Percentiles rank a stretch among this genome's conserved stretches.
Evolutionary conservation across 1,140 invertebrate genomes (phyloP).

Genomic region (Dendroctonus ponderosae): DNA sequence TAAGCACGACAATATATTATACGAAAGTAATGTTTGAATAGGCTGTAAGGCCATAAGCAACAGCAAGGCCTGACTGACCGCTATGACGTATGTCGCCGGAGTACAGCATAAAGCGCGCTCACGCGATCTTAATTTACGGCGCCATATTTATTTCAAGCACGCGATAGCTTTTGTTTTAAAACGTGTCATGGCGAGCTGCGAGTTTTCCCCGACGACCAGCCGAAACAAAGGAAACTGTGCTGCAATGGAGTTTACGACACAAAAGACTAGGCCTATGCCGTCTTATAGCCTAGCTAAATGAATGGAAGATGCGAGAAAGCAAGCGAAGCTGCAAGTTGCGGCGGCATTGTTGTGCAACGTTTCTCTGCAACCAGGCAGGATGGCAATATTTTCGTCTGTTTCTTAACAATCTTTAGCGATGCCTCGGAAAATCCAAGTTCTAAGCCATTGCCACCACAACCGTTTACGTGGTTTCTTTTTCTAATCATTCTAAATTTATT

Average conservation of each 20-base stretch:
- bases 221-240: slow-evolving; percentile 31
- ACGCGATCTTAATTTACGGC: slow-evolving; percentile 50
- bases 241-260: slow-evolving; percentile 22
- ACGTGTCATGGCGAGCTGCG: slow-evolving; percentile 48
- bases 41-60: slow-evolving; percentile 30
- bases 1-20: slow-evolving; percentile 29
- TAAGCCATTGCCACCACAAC: too few species aligned
- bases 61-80: slow-evolving; percentile 29
- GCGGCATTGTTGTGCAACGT: too few species aligned
- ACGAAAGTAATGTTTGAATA: slow-evolving; percentile 28
- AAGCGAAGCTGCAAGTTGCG: too few species aligned
- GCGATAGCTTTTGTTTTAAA: slow-evolving; percentile 51
- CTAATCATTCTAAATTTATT: too few species aligned
- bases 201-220: slow-evolving; percentile 11
- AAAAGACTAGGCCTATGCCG: slow-evolving; percentile 2
- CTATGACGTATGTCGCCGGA: slow-evolving; percentile 46
- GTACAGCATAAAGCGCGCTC: slow-evolving; percentile 44
- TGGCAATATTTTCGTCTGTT: too few species aligned
- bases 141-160: slow-evolving; percentile 50
- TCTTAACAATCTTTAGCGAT: too few species aligned
- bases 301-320: too few species aligned
- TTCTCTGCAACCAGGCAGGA: too few species aligned
- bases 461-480: too few species aligned
- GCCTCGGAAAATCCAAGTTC: too few species aligned
- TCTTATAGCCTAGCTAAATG: too few species aligned